Evolutionary conservation across 2,797 vertebrate genomes (phyloP), one percentile per base, ranked within the genome.

Genomic region (Tauraco hartlaubi): DNA sequence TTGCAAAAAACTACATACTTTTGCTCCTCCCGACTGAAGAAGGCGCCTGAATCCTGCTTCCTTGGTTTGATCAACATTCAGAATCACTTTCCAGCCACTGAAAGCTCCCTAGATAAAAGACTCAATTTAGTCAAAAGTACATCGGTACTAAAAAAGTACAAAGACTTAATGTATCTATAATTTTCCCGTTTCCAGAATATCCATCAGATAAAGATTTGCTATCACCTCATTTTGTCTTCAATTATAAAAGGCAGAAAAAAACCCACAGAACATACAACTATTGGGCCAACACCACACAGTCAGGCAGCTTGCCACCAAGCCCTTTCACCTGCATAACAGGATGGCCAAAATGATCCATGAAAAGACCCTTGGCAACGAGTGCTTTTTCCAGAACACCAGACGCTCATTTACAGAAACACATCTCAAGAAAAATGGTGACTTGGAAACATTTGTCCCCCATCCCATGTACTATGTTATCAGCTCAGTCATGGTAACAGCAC

Each of bases 71-170:
- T 99, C 99, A 64, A 99, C 99, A 78, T 99, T 99, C 95, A 99
- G 98, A 98, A 99, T 99, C 71, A 99, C 99, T 9, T 97, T 99
- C 99, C 99, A 99, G 16, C 99, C 99, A 43, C 98, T 99, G 98
- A 99, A 99, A 29, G 99, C 99, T 76, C 99, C 99, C 99, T 99
- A 94, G 55, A 94, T 59, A 73, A 91, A 66, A 77, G 58, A 72
- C 29, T 43, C 35, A 20, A n/a, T 71, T 94, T 46, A 58, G 69
- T 66, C 43, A 87, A 66, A 96, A 96, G 48, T 72, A 51, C 15
- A 10, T 48, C 1, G 4, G 55, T 54, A 74, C 11, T 66, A 49
- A 67, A 51, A 37, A 69, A 35, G 11, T 6, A 67, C 7, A 25
- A 85, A 89, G 11, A n/a, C 26, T 23, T 62, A 59, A 28, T 11